Conservation (phyloP, 1,140 invertebrate species). For the Drosophila watanabei region DNA sequence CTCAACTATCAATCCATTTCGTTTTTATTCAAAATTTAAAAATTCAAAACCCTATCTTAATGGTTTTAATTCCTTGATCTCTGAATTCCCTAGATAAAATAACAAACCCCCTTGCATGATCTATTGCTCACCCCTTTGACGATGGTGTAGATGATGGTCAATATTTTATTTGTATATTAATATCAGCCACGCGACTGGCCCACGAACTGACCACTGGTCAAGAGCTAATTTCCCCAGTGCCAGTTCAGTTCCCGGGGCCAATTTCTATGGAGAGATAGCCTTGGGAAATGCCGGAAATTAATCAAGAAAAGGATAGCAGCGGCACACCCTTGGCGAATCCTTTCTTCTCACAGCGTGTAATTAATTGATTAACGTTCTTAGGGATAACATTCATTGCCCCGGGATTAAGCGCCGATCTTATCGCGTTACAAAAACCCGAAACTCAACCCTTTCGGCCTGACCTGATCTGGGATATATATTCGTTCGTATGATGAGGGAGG, state of each 20-base stretch:
- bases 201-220: conserved; percentile 74
- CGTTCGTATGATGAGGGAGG: conserved; percentile 20
- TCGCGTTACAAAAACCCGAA: conserved; percentile 72
- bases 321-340: conserved; percentile 63
- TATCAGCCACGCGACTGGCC: conserved; percentile 73
- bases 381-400: conserved; percentile 63
- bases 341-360: conserved; percentile 73
- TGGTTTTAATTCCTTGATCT: conserved; percentile 10
- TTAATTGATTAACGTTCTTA: conserved; percentile 84
- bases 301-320: conserved; percentile 46
- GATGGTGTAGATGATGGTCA: conserved; percentile 45
- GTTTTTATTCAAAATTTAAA: background rate
- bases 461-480: conserved; percentile 46
- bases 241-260: conserved; percentile 33
- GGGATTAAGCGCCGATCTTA: conserved; percentile 74
- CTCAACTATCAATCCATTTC: background rate
- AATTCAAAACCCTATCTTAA: background rate
- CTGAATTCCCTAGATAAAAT: conserved; percentile 9
- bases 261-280: conserved; percentile 68
- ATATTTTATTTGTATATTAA: conserved; percentile 79
- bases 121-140: conserved; percentile 40
- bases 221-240: conserved; percentile 56
- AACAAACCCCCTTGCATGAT: conserved; percentile 24
- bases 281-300: conserved; percentile 72
- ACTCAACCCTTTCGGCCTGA: conserved; percentile 66